phyloP scores from a whole-genome alignment of 2,113 vertebrate genomes.

The Podarcis muralis region DNA sequence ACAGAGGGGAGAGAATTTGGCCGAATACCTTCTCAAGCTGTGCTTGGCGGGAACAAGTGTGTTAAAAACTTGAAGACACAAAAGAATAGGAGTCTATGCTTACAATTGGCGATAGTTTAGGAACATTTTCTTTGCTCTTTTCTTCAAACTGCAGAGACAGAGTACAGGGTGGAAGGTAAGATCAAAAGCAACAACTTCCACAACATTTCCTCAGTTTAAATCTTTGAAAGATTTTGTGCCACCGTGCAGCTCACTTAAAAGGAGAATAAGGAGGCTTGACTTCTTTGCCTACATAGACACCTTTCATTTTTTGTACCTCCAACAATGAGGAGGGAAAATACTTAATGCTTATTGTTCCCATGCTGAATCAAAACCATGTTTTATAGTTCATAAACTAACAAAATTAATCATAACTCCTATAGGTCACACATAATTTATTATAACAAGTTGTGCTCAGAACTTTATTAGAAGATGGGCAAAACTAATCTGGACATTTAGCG shows the following conservation, averaged over 20 bases:
- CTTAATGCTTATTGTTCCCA: background rate
- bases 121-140: background rate
- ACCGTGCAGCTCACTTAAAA: background rate
- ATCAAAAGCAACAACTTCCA: background rate
- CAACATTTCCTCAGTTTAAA: background rate
- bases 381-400: background rate
- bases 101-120: constrained; percentile 2
- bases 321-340: background rate
- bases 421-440: background rate
- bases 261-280: background rate
- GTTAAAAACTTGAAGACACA: background rate
- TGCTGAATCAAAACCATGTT: background rate
- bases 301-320: constrained; percentile 2
- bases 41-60: background rate
- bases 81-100: background rate
- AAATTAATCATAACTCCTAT: background rate
- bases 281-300: constrained; percentile 43
- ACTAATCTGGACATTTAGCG: background rate
- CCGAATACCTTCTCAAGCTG: background rate
- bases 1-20: background rate
- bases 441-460: background rate
- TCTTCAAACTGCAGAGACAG: background rate
- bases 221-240: background rate
- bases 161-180: background rate
- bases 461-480: background rate